phyloP scores from a whole-genome alignment of 2,888 invertebrate genomes.

The Mythimna vitellina region DNA sequence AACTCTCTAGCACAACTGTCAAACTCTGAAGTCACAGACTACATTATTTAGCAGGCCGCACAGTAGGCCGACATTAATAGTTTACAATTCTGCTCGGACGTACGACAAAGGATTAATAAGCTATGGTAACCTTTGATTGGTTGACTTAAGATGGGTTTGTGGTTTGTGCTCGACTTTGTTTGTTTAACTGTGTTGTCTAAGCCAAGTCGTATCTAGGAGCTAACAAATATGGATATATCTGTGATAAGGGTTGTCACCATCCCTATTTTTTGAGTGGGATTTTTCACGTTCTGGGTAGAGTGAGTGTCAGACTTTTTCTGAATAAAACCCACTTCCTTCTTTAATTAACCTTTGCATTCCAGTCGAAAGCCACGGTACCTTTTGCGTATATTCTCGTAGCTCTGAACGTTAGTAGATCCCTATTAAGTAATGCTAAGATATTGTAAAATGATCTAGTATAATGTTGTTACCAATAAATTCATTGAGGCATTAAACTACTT shows the following conservation, averaged over 20 bases:
- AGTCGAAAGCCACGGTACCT: too few species aligned
- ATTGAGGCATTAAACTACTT: too few species aligned
- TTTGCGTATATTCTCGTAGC: too few species aligned
- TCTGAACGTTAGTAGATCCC: too few species aligned
- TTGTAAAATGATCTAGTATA: too few species aligned
- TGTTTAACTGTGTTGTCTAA: constrained; percentile 3
- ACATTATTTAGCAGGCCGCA: constrained; percentile 22
- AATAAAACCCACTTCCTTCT: too few species aligned
- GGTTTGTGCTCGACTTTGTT: neutral
- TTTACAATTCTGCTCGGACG: constrained; percentile 28
- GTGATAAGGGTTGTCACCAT: neutral
- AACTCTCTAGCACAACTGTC: constrained; percentile 23
- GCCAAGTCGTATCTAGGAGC: neutral
- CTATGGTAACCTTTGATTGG: constrained; percentile 14
- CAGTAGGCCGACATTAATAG: constrained; percentile 16
- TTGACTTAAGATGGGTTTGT: constrained; percentile 2
- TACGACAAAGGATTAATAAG: constrained; percentile 31
- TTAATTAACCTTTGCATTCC: too few species aligned
- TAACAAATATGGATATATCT: neutral
- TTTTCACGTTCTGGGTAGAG: too few species aligned
- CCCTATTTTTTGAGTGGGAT: too few species aligned
- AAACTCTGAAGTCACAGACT: constrained; percentile 17
- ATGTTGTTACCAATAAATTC: too few species aligned
- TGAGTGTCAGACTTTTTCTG: too few species aligned
- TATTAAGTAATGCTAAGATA: too few species aligned